These are phyloP conservation scores for Myotis yumanensis DNA, from an alignment of 2,113 vertebrate species.

Conservation along the genomic window DNA sequence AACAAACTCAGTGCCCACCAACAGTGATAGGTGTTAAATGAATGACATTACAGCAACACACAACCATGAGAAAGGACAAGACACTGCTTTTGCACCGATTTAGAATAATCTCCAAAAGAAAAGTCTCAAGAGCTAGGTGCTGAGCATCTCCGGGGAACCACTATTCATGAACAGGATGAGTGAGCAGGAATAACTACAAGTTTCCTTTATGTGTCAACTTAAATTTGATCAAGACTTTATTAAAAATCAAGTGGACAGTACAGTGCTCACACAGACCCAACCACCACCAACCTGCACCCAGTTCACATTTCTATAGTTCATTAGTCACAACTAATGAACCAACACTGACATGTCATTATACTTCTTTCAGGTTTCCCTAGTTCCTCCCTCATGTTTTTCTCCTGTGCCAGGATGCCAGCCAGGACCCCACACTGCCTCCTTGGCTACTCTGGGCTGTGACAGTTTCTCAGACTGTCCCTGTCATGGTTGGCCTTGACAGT, in stretches of 20 bases:
- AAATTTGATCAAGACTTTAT: neutral
- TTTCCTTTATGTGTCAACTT: neutral
- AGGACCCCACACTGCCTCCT: neutral
- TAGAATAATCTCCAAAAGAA: neutral
- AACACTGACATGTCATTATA: rapidly evolving
- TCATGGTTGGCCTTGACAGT: rapidly evolving
- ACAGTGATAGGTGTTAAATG: rapidly evolving
- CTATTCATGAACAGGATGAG: neutral
- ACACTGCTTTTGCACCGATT: neutral
- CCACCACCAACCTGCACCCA: neutral
- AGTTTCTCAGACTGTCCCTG: neutral
- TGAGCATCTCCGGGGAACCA: neutral
- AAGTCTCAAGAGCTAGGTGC: neutral
- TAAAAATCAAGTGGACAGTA: neutral
- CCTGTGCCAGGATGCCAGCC: neutral
- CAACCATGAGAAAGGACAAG: neutral
- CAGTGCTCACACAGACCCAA: rapidly evolving
- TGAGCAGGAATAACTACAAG: neutral
- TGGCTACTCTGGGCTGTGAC: too few species aligned
- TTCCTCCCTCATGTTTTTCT: too few species aligned
- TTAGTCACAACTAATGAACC: rapidly evolving
- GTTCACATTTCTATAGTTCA: rapidly evolving
- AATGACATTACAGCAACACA: rapidly evolving
- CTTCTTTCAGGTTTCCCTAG: too few species aligned
- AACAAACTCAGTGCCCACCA: neutral